These are phyloP conservation scores for Nomada ruficornis DNA, from an alignment of 2,888 invertebrate species.

Conservation along the genomic window DNA sequence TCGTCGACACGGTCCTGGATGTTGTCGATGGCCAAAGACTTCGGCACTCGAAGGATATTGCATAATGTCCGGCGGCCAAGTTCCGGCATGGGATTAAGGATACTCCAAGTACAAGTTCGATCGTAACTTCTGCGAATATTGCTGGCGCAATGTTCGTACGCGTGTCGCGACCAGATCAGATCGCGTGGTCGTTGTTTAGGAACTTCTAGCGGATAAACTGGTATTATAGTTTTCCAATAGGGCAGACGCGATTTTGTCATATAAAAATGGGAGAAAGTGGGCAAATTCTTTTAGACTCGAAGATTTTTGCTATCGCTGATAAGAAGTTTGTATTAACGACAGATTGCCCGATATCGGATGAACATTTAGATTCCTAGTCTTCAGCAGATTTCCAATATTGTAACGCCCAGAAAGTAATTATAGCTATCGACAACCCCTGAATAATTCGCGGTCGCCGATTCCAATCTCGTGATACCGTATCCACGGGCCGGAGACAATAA, in stretches of 20 bases:
- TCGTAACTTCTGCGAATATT: conserved; percentile 67
- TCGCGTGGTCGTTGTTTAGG: conserved; percentile 42
- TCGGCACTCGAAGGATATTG: conserved; percentile 61
- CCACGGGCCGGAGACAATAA: conserved; percentile 40
- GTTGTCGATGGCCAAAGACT: conserved; percentile 61
- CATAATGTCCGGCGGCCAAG: conserved; percentile 64
- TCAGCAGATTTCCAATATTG: background rate
- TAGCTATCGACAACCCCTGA: background rate
- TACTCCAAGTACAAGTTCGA: conserved; percentile 33
- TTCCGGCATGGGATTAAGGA: conserved; percentile 43
- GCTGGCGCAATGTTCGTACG: conserved; percentile 62
- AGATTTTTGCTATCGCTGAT: too few relatives aligned
- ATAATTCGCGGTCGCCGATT: conserved; percentile 10
- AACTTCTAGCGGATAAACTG: conserved; percentile 31
- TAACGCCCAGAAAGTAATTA: too few relatives aligned
- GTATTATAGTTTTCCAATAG: conserved; percentile 35
- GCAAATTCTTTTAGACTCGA: too few relatives aligned
- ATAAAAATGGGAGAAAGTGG: background rate
- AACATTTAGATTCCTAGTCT: too few relatives aligned
- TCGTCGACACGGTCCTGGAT: conserved; percentile 53
- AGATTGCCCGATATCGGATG: too few relatives aligned
- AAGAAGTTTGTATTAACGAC: too few relatives aligned
- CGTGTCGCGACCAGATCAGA: conserved; percentile 42
- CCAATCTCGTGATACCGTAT: background rate
- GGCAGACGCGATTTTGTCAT: background rate